phyloP scores from a whole-genome alignment of 2,797 vertebrate genomes.

The Meriones psammophilus region DNA sequence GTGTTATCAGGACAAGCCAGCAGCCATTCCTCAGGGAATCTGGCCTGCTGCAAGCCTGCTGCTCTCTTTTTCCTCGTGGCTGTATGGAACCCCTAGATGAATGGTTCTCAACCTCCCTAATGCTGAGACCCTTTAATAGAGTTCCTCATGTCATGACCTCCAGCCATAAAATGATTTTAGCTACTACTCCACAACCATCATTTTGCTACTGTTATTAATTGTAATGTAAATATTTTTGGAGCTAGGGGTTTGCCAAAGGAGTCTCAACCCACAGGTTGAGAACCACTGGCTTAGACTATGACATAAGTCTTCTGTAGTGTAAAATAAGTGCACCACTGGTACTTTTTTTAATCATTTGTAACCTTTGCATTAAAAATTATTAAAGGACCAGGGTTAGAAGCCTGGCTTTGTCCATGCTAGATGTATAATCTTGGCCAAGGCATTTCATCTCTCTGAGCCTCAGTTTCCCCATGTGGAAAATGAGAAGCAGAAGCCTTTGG shows the following conservation, averaged over 20 bases:
- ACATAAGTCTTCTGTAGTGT: neutral
- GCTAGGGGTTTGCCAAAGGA: no score
- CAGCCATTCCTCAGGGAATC: neutral
- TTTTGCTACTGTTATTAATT: neutral
- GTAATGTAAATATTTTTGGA: neutral
- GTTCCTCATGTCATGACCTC: neutral
- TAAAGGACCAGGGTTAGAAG: neutral
- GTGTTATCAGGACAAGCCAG: neutral
- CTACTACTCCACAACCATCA: neutral
- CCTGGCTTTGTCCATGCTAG: neutral
- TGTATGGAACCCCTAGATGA: neutral
- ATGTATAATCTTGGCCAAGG: neutral
- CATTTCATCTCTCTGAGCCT: neutral
- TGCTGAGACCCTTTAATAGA: no score
- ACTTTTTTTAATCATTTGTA: neutral
- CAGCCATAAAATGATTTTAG: neutral
- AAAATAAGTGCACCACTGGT: neutral
- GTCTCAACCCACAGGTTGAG: neutral
- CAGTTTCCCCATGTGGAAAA: conserved; percentile 14
- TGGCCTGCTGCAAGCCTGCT: neutral
- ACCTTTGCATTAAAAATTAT: neutral
- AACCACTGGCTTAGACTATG: no score
- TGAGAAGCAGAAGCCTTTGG: neutral
- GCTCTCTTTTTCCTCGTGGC: neutral
- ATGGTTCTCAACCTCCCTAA: no score